Percentiles rank a stretch among this genome's conserved stretches.
These are phyloP conservation scores for Sus cebifrons DNA, from an alignment of 2,797 vertebrate species.

Conservation along the genomic window DNA sequence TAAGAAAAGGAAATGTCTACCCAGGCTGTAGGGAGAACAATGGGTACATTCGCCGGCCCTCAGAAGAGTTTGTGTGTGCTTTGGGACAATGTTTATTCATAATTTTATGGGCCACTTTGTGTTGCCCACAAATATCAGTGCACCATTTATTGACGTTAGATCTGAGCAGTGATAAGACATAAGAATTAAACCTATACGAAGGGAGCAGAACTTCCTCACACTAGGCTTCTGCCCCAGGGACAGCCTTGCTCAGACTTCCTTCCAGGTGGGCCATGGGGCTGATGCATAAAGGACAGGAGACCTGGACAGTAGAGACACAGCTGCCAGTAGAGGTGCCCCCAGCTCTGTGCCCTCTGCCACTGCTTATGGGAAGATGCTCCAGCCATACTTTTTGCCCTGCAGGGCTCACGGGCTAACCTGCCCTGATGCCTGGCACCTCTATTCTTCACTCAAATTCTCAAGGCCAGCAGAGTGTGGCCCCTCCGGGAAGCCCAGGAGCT, in stretches of 20 bases:
- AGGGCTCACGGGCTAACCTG: neutral
- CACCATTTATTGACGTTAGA: neutral
- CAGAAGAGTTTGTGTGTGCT: neutral
- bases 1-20: neutral
- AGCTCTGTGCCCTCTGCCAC: neutral
- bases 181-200: neutral
- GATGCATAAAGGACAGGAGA: neutral
- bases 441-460: too few relatives aligned
- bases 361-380: neutral
- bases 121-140: neutral
- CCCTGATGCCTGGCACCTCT: neutral
- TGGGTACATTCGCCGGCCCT: neutral
- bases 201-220: neutral
- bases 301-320: too few relatives aligned
- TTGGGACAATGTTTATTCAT: neutral
- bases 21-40: neutral
- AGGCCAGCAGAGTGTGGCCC: too few relatives aligned
- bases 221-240: neutral
- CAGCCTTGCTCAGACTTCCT: neutral
- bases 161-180: neutral
- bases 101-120: neutral
- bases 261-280: neutral
- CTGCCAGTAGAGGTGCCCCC: neutral
- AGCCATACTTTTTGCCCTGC: neutral
- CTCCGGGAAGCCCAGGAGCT: neutral